Evolutionary conservation across 2,797 vertebrate genomes (phyloP).

Genomic region (Oceanodroma leucorhoa): DNA sequence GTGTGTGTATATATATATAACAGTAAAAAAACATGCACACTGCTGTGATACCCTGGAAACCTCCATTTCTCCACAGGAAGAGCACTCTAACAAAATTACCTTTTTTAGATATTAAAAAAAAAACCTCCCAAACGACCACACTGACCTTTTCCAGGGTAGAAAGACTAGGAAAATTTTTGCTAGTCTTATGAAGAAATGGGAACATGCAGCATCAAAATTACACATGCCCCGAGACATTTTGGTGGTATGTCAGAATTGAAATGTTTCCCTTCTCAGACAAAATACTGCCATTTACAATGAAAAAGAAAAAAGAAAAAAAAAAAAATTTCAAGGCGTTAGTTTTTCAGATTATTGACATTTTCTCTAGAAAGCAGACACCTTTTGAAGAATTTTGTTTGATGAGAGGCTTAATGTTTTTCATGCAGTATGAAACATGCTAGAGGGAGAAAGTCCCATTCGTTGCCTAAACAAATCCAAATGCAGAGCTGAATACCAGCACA

Average conservation of each 20-base stretch:
- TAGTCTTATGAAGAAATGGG: not conserved
- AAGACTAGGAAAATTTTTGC: not conserved
- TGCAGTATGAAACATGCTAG: not conserved
- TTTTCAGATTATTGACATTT: not conserved
- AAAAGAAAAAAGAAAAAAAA: not conserved
- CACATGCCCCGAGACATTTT: not conserved
- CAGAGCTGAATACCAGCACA: not conserved
- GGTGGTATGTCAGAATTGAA: not conserved
- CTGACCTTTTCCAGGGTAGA: not conserved
- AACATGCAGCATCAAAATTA: not conserved
- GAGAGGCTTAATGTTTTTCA: not conserved
- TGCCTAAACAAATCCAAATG: not conserved
- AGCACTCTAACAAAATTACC: not conserved
- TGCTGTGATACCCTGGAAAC: slow-evolving; percentile 18
- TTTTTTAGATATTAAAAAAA: not conserved
- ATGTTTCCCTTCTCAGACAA: not conserved
- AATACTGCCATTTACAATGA: not conserved
- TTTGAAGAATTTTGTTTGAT: not conserved
- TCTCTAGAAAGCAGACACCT: not conserved
- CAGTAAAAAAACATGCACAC: not conserved
- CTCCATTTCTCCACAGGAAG: not conserved
- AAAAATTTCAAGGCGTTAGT: not conserved
- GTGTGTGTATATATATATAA: not conserved
- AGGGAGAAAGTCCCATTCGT: not conserved
- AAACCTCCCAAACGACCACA: no score